Percentiles rank a stretch among this genome's conserved stretches.
Conservation (phyloP, 1,140 invertebrate genomes). For the Homarus americanus region DNA sequence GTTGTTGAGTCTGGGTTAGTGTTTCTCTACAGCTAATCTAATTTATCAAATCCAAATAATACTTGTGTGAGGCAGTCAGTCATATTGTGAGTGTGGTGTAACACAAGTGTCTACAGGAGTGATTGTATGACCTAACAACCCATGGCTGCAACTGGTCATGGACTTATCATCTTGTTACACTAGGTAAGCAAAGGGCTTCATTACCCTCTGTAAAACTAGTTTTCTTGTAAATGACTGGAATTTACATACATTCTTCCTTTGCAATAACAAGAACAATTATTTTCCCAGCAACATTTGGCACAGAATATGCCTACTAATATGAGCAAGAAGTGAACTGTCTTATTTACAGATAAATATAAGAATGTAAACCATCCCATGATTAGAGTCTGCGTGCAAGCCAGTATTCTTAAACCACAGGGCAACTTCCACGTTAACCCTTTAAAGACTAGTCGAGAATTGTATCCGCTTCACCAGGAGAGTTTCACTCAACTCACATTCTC, state of each 20-base stretch:
- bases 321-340: conserved; percentile 66
- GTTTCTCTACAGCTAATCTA: not conserved
- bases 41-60: not conserved
- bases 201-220: conserved; percentile 29
- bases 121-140: not conserved
- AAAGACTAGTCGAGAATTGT: conserved; percentile 65
- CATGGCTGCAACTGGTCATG: not conserved
- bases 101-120: not conserved
- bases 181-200: conserved; percentile 45
- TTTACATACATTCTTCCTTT: not conserved
- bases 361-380: conserved; percentile 70
- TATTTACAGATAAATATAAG: conserved; percentile 71
- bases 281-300: conserved; percentile 55
- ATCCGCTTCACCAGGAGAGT: conserved; percentile 19
- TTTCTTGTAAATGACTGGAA: not conserved
- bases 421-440: conserved; percentile 51
- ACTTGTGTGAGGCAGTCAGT: not conserved
- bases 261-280: conserved; percentile 30
- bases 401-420: conserved; percentile 32
- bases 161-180: not conserved
- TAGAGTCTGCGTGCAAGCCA: conserved; percentile 38
- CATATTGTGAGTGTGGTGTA: not conserved
- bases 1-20: not conserved
- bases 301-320: conserved; percentile 54
- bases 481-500: not conserved